Base-by-base conservation (phyloP, 2,113 vertebrate species). In the Podilymbus podiceps region DNA sequence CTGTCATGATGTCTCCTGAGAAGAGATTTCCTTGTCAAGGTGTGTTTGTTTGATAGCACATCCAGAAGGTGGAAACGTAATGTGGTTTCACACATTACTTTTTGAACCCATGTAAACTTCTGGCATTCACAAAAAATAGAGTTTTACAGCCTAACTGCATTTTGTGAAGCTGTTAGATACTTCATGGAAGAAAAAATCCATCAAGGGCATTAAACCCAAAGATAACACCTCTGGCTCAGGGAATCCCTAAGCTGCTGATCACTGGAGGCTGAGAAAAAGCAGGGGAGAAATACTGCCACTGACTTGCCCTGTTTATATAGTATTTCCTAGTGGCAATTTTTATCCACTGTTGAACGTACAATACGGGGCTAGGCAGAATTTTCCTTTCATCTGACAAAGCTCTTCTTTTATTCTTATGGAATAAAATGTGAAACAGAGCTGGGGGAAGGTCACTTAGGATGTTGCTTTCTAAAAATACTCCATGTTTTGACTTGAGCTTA, bases 11-110 rank as follows among this genome's bases (percentile, higher is more conserved):
- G 35, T 85, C 66, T 91, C 89, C 87, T 60, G 84, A 71, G 77
- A 92, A 87, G 68, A 84, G 44, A 85, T 52, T 91, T 96, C 38
- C 89, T 82, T 89, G 81, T 94, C 81, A 79, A 93, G 81, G 89
- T 96, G 66, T 72, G 40, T 85, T 56, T 91, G 73, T 60, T 96
- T 88, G 77, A 89, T 78, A 95, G 89, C 87, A 66, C 91, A 89
- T 85, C 74, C 74, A 72, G 73, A 73, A 82, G 77, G 73, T 67
- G 60, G 67, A 88, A 89, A 79, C 16, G 35, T 69, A 85, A 82
- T 42, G 38, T 76, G 77, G 66, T 95, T 96, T 96, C 89, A 87
- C 52, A 46, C 62, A 93, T 89, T 20, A 23, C 38, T 87, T 95
- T 96, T 87, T 82, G 89, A 91, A 89, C 46, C 33, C 38, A 4